Conservation (phyloP, 2,888 invertebrate genomes). For the Tribolium freemani region DNA sequence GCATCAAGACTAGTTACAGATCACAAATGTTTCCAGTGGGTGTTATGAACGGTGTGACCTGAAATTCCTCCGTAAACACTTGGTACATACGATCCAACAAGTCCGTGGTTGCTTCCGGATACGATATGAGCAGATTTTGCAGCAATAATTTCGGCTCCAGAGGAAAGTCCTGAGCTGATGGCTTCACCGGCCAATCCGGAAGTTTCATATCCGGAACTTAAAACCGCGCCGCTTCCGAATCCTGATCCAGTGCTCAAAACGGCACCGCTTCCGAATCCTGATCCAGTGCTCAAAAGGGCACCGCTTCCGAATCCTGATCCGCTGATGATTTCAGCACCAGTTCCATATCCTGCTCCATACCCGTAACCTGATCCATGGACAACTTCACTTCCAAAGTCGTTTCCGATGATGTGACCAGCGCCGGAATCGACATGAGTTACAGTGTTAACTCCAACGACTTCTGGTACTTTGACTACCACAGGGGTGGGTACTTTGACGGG, state of each 20-base stretch:
- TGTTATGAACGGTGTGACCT: constrained; percentile 17
- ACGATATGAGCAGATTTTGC: neutral
- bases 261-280: constrained; percentile 4
- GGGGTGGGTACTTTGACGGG: constrained; percentile 54
- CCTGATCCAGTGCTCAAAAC: constrained; percentile 13
- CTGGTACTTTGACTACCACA: constrained; percentile 47
- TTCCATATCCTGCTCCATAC: neutral
- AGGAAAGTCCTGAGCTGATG: constrained; percentile 12
- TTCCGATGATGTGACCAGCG: neutral
- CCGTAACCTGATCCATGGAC: neutral
- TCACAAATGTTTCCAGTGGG: constrained; percentile 27
- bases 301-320: neutral
- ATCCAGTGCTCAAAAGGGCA: constrained; percentile 8
- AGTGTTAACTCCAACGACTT: constrained; percentile 22
- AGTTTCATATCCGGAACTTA: constrained; percentile 12
- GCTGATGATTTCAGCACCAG: neutral
- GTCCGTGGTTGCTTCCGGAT: neutral
- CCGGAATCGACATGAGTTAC: constrained; percentile 13
- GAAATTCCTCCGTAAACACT: constrained; percentile 24
- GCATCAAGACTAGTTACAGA: constrained; percentile 6
- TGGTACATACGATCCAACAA: constrained; percentile 24
- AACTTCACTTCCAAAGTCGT: constrained; percentile 3
- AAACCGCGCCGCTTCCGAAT: constrained; percentile 2
- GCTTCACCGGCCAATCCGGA: constrained; percentile 6
- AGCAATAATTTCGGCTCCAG: neutral